phyloP scores from a whole-genome alignment of 2,113 vertebrate species.

The Callorhinus ursinus region DNA sequence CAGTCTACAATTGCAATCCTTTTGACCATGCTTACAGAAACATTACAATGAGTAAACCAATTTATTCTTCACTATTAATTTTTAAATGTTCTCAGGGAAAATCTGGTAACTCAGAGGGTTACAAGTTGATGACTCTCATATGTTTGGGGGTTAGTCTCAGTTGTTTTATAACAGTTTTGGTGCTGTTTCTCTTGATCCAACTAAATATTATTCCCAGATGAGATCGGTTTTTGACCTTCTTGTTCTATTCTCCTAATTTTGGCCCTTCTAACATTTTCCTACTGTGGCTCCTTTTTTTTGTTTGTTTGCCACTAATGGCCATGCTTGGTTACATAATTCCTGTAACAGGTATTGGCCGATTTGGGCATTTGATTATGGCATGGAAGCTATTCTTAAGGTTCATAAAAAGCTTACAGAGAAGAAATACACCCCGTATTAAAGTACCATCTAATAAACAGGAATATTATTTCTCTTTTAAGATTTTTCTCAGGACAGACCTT shows the following conservation, averaged over 20 bases:
- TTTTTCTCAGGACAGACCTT: constrained; percentile 13
- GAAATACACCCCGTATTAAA: background rate
- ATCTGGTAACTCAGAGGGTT: background rate
- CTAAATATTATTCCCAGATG: constrained; percentile 53
- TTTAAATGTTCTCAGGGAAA: constrained; percentile 28
- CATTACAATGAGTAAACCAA: background rate
- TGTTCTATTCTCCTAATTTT: background rate
- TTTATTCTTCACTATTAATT: background rate
- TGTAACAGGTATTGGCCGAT: constrained; percentile 14
- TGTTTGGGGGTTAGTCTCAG: background rate
- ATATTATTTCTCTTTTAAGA: background rate
- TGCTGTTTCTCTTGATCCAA: constrained; percentile 29
- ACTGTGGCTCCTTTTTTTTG: background rate
- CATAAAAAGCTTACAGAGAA: background rate
- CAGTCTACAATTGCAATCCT: background rate
- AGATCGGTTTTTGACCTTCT: background rate
- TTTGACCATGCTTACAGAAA: background rate
- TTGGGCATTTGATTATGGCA: background rate
- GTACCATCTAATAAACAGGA: background rate
- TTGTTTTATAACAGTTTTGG: background rate
- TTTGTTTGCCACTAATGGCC: background rate
- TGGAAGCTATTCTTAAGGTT: background rate
- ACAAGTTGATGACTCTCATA: constrained; percentile 31
- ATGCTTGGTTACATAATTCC: background rate
- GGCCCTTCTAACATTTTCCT: background rate